Percentiles rank a stretch among this genome's conserved stretches.
Evolutionary conservation across 2,797 vertebrate genomes (phyloP).

Genomic region (Malacoctenus gilli): DNA sequence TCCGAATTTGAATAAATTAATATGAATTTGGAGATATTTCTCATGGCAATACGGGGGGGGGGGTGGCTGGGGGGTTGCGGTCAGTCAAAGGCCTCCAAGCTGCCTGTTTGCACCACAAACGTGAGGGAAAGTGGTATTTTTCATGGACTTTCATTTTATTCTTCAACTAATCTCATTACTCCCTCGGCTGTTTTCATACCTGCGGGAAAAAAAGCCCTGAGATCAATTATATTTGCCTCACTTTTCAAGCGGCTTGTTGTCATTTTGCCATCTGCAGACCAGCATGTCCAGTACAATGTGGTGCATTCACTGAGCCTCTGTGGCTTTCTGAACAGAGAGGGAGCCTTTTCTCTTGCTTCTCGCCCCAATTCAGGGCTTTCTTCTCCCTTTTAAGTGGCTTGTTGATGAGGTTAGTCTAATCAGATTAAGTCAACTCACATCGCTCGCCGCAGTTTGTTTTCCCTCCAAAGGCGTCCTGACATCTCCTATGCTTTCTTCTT

Average conservation of each 20-base stretch:
- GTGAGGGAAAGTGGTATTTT: slow-evolving; percentile 67
- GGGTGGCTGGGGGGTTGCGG: slow-evolving; percentile 43
- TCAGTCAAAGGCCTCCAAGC: slow-evolving; percentile 65
- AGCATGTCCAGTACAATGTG: slow-evolving; percentile 86
- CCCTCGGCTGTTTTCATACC: slow-evolving; percentile 82
- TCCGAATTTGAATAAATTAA: slow-evolving; percentile 75
- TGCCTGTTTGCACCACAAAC: slow-evolving; percentile 67
- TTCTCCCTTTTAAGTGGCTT: slow-evolving; percentile 86
- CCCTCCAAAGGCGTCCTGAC: slow-evolving; percentile 86
- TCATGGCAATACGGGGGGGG: slow-evolving; percentile 63
- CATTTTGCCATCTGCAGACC: slow-evolving; percentile 90
- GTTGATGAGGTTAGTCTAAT: slow-evolving; percentile 96
- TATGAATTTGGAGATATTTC: slow-evolving; percentile 80
- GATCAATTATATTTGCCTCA: slow-evolving; percentile 85
- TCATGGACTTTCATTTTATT: slow-evolving; percentile 68
- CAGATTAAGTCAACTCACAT: slow-evolving; percentile 95
- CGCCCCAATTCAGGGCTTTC: slow-evolving; percentile 85
- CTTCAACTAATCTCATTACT: slow-evolving; percentile 83
- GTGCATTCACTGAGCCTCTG: slow-evolving; percentile 82
- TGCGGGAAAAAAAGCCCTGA: slow-evolving; percentile 64
- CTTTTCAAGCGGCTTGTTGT: slow-evolving; percentile 84
- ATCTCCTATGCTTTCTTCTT: slow-evolving; percentile 89
- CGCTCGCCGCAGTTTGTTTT: slow-evolving; percentile 90
- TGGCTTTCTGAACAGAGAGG: slow-evolving; percentile 81
- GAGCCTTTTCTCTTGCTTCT: slow-evolving; percentile 77